Evolutionary conservation across 2,888 invertebrate species (phyloP), one percentile per base, ranked within the genome.

Genomic region (Calephelis perditalis): DNA sequence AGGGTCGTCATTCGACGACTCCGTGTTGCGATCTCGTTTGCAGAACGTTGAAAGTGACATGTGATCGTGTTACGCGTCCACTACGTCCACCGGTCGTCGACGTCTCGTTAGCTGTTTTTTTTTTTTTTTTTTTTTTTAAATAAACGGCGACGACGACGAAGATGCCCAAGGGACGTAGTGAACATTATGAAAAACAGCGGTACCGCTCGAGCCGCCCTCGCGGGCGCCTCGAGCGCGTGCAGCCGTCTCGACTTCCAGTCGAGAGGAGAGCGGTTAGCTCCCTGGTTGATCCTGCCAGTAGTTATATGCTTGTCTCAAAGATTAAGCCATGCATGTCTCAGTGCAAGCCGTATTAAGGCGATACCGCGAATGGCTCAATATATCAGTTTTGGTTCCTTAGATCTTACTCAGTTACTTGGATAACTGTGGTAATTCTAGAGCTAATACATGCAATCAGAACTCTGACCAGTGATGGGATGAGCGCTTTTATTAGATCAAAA

Each of bases 241-340:
- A 5, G 26, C 47, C 47, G 47, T 15, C 3, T 46, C 46, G 55
- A 15, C n/a, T 11, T 2, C 12, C 2, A 11, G 8, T n/a, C 40
- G 11, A 10, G 43, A 73, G 56, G 40, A 40, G 55, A 47, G n/a
- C 26, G 44, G 67, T 60, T 58, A 74, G 76, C 72, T 77, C 74
- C 77, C 81, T 81, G 91, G 90, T 91, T 91, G 91, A 91, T 92
- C 88, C 91, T 92, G 92, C 91, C 91, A 91, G 91, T 89, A 87
- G 88, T 91, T 86, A 15, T 15, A 92, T 92, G 92, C 92, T 93
- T 91, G 91, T 92, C 91, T 93, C 92, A 92, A 92, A 43, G 43
- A 43, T 43, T 43, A 43, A 43, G 43, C 43, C 43, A 43, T 43
- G 43, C 43, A 43, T 43, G 43, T 43, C 43, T 43, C 1, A 43